Evolutionary conservation across 2,113 vertebrate genomes (phyloP).

Genomic region (Trinectes maculatus): DNA sequence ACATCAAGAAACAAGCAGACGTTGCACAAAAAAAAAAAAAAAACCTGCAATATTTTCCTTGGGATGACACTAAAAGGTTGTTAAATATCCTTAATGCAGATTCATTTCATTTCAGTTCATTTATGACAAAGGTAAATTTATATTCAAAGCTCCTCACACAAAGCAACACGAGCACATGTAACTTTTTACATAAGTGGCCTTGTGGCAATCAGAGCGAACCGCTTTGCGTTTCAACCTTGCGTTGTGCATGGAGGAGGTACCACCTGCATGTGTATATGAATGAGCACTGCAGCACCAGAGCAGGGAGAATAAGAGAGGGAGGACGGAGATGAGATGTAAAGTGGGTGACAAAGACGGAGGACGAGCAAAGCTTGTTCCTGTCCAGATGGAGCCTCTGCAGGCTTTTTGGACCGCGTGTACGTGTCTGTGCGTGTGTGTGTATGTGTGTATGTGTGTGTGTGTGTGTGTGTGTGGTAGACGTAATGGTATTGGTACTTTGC

Average conservation of each 20-base stretch:
- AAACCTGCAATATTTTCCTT: no score
- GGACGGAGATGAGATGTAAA: constrained; percentile 35
- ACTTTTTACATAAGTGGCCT: neutral
- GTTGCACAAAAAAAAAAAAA: no score
- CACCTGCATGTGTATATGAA: constrained; percentile 10
- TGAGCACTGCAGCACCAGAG: constrained; percentile 2
- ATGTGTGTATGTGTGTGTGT: constrained; percentile 28
- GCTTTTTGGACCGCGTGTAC: constrained; percentile 48
- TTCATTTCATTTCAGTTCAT: neutral
- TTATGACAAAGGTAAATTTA: neutral
- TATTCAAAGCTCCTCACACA: no score
- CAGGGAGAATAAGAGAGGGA: constrained; percentile 9
- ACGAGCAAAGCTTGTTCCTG: constrained; percentile 64
- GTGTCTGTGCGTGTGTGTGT: constrained; percentile 36
- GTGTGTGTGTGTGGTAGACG: no score
- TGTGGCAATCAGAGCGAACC: neutral
- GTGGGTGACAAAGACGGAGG: constrained; percentile 64
- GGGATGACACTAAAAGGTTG: no score
- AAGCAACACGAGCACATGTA: neutral
- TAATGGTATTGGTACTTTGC: constrained; percentile 42
- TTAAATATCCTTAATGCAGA: no score
- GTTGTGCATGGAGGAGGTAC: neutral
- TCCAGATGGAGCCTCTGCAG: constrained; percentile 76
- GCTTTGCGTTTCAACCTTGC: neutral
- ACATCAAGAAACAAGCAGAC: no score